Evolutionary conservation across 2,797 vertebrate species (phyloP).

Genomic region (Novumbra hubbsi): DNA sequence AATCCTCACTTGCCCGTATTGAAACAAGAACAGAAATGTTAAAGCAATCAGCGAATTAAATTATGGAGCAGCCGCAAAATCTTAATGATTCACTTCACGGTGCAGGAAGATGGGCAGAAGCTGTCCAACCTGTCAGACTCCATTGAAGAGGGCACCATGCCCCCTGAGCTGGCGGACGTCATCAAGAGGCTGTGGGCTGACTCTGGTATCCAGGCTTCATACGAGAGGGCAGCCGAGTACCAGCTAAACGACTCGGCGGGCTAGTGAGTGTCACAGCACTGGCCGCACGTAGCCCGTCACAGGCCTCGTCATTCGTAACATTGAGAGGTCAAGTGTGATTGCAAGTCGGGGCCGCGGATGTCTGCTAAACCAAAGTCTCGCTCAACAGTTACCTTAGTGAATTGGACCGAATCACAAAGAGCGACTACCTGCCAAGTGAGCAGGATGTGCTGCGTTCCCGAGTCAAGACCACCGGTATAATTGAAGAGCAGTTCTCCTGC

Average conservation of each 20-base stretch:
- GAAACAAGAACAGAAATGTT: not conserved
- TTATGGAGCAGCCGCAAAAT: not conserved
- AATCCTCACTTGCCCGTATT: not conserved
- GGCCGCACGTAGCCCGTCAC: not conserved
- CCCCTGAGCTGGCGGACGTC: slow-evolving; percentile 81
- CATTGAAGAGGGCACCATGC: slow-evolving; percentile 94
- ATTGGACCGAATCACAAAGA: slow-evolving; percentile 85
- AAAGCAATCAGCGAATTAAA: not conserved
- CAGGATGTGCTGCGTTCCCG: slow-evolving; percentile 95
- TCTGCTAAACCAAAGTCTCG: slow-evolving; percentile 3
- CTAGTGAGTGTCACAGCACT: slow-evolving; percentile 80
- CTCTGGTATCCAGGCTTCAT: slow-evolving; percentile 83
- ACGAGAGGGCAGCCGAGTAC: slow-evolving; percentile 90
- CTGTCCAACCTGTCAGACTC: slow-evolving; percentile 95
- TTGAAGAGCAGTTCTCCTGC: slow-evolving; percentile 93
- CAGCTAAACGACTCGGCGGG: slow-evolving; percentile 95
- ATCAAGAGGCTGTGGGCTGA: slow-evolving; percentile 91
- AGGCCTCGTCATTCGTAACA: not conserved
- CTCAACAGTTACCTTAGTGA: slow-evolving; percentile 86
- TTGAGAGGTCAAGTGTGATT: not conserved
- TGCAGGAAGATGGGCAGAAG: slow-evolving; percentile 84
- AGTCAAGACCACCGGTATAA: slow-evolving; percentile 98
- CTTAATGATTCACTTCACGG: not conserved
- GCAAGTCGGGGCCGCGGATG: not conserved
- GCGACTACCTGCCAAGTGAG: slow-evolving; percentile 87